Conservation (phyloP, 2,113 vertebrate species). For the Nothobranchius furzeri region DNA sequence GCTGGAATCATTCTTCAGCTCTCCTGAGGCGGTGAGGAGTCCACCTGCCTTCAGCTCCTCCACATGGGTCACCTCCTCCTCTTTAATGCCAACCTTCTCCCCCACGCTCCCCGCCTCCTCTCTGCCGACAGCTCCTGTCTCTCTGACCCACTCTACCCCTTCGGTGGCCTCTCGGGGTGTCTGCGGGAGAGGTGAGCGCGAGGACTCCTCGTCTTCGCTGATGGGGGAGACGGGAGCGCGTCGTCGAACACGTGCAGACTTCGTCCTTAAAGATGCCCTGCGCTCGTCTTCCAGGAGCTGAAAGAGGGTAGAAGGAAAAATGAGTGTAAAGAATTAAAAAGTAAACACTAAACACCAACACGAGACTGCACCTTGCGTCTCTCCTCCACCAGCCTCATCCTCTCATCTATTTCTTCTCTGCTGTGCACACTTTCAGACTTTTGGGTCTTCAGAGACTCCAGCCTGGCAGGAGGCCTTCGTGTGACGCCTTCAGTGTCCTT, state of each 20-base stretch:
- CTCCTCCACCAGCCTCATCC: slow-evolving; percentile 76
- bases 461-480: slow-evolving; percentile 77
- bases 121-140: neutral
- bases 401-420: slow-evolving; percentile 77
- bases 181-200: slow-evolving; percentile 13
- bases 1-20: slow-evolving; percentile 64
- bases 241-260: slow-evolving; percentile 61
- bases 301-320: slow-evolving; percentile 13
- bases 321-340: neutral
- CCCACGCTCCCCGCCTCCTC: slow-evolving; percentile 4
- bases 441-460: slow-evolving; percentile 80
- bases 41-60: slow-evolving; percentile 28
- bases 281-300: slow-evolving; percentile 79
- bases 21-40: slow-evolving; percentile 22
- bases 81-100: slow-evolving; percentile 10
- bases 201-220: neutral
- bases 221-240: neutral
- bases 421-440: slow-evolving; percentile 67
- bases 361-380: slow-evolving; percentile 72
- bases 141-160: slow-evolving; percentile 7
- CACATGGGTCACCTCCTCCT: slow-evolving; percentile 30
- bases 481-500: slow-evolving; percentile 28
- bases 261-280: slow-evolving; percentile 69
- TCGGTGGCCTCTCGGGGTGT: neutral
- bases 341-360: neutral